Evolutionary conservation across 2,888 invertebrate genomes (phyloP).

Genomic region (Galerucella calmariensis): DNA sequence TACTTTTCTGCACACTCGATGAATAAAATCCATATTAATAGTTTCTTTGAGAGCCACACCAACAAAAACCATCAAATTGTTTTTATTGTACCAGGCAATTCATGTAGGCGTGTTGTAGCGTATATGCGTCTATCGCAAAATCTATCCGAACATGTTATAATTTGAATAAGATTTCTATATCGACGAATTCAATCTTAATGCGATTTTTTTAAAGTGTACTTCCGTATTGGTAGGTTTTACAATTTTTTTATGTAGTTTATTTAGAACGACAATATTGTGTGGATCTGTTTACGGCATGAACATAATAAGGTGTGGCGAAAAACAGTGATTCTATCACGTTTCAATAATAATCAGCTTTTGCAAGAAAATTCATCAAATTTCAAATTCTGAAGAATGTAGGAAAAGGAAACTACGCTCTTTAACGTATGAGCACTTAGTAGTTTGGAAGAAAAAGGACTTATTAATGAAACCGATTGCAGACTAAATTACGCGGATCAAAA

Average conservation of each 20-base stretch:
- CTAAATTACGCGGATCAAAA: no score
- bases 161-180: not conserved
- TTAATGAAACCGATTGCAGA: no score
- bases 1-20: not conserved
- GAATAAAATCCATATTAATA: not conserved
- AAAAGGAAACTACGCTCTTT: no score
- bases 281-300: not conserved
- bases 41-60: not conserved
- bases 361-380: no score
- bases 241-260: not conserved
- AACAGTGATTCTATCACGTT: no score
- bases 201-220: not conserved
- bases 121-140: not conserved
- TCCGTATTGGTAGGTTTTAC: not conserved
- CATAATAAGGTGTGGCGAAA: not conserved
- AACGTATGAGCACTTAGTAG: no score
- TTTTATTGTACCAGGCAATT: not conserved
- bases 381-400: no score
- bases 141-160: not conserved
- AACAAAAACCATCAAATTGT: not conserved
- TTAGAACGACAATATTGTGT: not conserved
- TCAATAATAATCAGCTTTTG: no score
- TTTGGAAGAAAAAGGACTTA: no score
- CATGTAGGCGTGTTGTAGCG: not conserved
- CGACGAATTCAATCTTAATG: not conserved